These are phyloP conservation scores for Forbesichthys agassizii DNA, from an alignment of 2,113 vertebrate genomes.

Conservation along the genomic window DNA sequence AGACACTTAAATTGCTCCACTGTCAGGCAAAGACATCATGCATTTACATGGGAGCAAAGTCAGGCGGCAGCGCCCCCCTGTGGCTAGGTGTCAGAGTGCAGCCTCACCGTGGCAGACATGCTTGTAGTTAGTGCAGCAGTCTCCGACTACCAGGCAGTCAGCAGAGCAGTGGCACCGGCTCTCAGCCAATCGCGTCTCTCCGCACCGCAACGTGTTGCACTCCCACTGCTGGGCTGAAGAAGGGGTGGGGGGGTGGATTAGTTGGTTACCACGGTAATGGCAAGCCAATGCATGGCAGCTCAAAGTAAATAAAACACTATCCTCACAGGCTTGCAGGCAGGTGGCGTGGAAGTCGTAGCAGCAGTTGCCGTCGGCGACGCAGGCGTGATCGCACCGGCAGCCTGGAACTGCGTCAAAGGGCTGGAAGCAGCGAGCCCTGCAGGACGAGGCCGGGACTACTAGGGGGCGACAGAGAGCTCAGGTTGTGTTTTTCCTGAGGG, in stretches of 20 bases:
- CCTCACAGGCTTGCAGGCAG: constrained; percentile 62
- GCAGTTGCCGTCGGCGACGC: constrained; percentile 50
- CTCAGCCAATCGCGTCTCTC: constrained; percentile 58
- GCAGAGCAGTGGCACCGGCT: constrained; percentile 73
- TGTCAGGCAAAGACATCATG: too few relatives aligned
- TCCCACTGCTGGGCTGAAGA: constrained; percentile 68
- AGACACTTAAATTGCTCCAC: too few relatives aligned
- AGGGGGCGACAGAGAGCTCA: too few relatives aligned
- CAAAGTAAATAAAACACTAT: not conserved
- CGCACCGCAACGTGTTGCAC: constrained; percentile 68
- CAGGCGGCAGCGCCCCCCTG: too few relatives aligned
- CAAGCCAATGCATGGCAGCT: not conserved
- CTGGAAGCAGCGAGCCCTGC: too few relatives aligned
- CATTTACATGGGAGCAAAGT: not conserved
- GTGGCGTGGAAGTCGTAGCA: constrained; percentile 67
- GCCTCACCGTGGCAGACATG: constrained; percentile 66
- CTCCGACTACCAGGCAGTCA: constrained; percentile 64
- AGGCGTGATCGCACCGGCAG: constrained; percentile 68
- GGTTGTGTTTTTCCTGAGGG: too few relatives aligned
- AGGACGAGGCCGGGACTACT: too few relatives aligned
- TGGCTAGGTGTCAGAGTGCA: not conserved
- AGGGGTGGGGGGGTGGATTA: not conserved
- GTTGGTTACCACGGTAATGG: not conserved
- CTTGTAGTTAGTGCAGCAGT: constrained; percentile 77
- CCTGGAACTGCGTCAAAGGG: not conserved